A percentile compares a stretch with the other conserved stretches of the same genome.
These are phyloP conservation scores for Muscidifurax raptorellus DNA, from an alignment of 1,140 invertebrate genomes.

Conservation along the genomic window DNA sequence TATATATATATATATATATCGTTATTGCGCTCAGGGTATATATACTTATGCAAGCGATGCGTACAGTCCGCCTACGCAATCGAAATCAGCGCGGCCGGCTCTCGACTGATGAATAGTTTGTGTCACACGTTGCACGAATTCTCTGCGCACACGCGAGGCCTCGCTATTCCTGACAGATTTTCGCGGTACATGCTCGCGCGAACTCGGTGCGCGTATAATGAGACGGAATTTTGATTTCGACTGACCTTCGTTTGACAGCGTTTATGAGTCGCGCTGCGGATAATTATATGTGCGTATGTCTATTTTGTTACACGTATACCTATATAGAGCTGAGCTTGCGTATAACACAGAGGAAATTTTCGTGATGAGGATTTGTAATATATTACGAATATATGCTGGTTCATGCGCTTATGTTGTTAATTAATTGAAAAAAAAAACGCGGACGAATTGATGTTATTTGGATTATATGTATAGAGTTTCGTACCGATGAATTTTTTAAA, in stretches of 20 bases:
- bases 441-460: no score
- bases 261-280: not conserved
- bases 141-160: no score
- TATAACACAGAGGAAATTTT: no score
- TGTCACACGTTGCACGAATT: not conserved
- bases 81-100: conserved; percentile 1
- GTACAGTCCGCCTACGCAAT: not conserved
- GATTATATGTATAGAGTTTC: no score
- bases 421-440: no score
- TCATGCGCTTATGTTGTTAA: no score
- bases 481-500: no score
- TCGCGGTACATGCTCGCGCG: not conserved
- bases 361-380: no score
- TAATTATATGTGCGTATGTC: not conserved
- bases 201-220: not conserved
- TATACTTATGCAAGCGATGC: conserved; percentile 18
- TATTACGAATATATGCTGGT: no score
- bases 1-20: not conserved
- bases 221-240: conserved; percentile 15
- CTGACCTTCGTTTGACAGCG: not conserved
- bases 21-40: no score
- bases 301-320: not conserved
- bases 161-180: no score
- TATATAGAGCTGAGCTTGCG: no score
- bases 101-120: not conserved